phyloP scores from a whole-genome alignment of 2,113 vertebrate genomes.

The Mustelus asterias region DNA sequence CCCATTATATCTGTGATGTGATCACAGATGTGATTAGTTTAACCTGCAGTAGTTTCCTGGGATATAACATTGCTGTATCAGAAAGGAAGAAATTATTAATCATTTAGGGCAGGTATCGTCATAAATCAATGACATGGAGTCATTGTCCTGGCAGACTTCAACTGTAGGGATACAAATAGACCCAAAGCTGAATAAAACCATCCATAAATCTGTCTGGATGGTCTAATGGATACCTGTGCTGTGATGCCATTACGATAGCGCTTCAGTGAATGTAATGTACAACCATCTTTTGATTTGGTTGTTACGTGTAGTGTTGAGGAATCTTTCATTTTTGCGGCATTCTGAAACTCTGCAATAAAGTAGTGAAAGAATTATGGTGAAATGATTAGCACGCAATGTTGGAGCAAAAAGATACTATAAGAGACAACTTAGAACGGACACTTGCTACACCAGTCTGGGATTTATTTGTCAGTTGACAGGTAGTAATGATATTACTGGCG shows the following conservation, averaged over 20 bases:
- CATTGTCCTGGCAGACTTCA: background rate
- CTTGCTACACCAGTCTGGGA: too few species aligned
- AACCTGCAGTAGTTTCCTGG: background rate
- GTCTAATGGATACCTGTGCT: background rate
- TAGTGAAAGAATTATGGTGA: background rate
- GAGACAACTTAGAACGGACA: too few species aligned
- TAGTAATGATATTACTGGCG: too few species aligned
- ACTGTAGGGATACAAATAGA: background rate
- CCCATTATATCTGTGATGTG: background rate
- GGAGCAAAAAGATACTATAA: background rate
- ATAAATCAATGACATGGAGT: slow-evolving; percentile 8
- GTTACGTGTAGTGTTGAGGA: background rate
- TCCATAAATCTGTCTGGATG: background rate
- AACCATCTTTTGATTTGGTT: background rate
- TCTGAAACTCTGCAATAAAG: background rate
- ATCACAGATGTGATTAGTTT: background rate
- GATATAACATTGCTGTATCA: background rate
- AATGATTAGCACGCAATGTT: background rate
- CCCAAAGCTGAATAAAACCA: background rate
- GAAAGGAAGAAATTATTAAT: background rate
- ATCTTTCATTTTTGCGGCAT: background rate
- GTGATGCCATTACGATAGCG: background rate
- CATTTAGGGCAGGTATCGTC: background rate
- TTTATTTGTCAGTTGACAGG: too few species aligned
- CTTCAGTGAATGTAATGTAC: background rate